A percentile compares a stretch with the other conserved stretches of the same genome.
Evolutionary conservation across 2,888 invertebrate species (phyloP).

Genomic region (Halocaridina rubra): DNA sequence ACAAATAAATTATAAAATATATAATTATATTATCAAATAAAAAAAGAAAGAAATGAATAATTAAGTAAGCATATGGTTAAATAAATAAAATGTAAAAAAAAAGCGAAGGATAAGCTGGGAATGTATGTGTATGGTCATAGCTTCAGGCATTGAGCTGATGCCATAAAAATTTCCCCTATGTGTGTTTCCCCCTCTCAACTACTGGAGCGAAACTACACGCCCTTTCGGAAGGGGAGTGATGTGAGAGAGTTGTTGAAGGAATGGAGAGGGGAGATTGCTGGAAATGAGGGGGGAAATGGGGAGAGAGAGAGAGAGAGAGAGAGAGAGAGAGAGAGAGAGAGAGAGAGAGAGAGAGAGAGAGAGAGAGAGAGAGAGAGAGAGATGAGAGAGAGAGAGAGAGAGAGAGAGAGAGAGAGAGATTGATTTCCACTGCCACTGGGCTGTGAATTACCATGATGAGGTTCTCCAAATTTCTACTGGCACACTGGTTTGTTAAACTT

Average conservation of each 20-base stretch:
- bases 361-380: background rate
- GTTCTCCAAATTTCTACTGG: too few species aligned
- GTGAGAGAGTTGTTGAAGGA: too few species aligned
- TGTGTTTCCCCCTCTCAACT: background rate
- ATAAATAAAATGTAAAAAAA: background rate
- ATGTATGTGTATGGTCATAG: background rate
- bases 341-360: background rate
- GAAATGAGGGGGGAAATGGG: background rate
- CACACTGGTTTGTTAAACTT: too few species aligned
- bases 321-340: background rate
- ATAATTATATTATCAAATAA: too few species aligned
- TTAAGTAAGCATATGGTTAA: too few species aligned
- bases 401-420: too few species aligned
- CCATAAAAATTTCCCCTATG: background rate
- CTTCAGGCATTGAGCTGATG: background rate
- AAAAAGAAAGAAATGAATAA: too few species aligned
- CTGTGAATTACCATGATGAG: too few species aligned
- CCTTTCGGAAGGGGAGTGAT: too few species aligned
- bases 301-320: background rate
- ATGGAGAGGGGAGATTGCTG: too few species aligned
- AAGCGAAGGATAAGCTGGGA: background rate
- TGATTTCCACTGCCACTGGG: too few species aligned
- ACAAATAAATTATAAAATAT: too few species aligned
- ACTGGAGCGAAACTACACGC: background rate
- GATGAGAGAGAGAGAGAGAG: background rate